These are phyloP conservation scores for Latrodectus geometricus DNA, from an alignment of 1,140 invertebrate genomes.

Conservation along the genomic window DNA sequence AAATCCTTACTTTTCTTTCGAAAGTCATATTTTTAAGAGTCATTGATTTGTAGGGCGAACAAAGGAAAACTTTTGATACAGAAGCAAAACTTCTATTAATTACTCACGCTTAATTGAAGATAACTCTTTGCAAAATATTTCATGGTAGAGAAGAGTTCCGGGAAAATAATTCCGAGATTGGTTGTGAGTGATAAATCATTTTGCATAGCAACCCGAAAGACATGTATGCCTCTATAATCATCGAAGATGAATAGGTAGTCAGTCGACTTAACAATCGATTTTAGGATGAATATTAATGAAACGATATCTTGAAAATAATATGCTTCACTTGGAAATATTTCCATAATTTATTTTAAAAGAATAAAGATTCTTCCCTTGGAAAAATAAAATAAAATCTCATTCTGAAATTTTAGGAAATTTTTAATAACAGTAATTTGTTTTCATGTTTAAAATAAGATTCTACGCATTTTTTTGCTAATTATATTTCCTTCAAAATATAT, in stretches of 20 bases:
- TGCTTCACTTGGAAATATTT: neutral
- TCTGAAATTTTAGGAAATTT: no score
- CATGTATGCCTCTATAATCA: conserved; percentile 5
- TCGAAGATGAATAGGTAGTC: conserved; percentile 7
- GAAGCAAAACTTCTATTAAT: conserved; percentile 46
- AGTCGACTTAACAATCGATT: conserved; percentile 1
- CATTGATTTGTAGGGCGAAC: conserved; percentile 14
- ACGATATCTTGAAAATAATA: neutral
- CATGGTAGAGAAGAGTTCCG: conserved; percentile 46
- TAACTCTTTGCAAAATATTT: conserved; percentile 32
- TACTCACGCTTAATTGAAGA: conserved; percentile 41
- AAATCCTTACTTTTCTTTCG: conserved; percentile 10
- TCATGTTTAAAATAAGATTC: no score
- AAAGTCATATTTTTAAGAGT: neutral
- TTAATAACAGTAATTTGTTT: no score
- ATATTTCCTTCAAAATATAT: no score
- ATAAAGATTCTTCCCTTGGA: no score
- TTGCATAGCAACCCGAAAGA: neutral
- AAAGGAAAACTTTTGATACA: conserved; percentile 17
- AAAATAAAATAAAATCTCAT: no score
- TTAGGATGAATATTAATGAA: neutral
- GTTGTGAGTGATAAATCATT: conserved; percentile 45
- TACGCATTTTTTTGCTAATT: no score
- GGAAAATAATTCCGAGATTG: conserved; percentile 39
- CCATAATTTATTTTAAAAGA: neutral